Evolutionary conservation across 2,888 invertebrate genomes (phyloP), one percentile per base, ranked within the genome.

Genomic region (Calameuta idolon): DNA sequence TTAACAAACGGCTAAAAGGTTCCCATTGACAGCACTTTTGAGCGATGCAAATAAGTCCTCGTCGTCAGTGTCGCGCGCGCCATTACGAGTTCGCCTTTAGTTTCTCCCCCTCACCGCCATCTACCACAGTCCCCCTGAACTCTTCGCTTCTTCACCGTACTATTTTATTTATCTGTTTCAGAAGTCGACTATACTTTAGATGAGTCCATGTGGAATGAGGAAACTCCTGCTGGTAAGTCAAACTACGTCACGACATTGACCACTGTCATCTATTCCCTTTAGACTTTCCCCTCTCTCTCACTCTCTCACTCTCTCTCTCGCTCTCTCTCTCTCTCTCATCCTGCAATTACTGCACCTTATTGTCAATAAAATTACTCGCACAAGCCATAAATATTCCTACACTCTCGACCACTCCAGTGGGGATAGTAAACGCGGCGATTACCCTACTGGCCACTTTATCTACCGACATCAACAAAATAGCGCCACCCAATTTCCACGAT

Each of bases 121-220:
- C 55, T 15, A 55, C 15, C 55, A 55, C 23, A 9, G 2, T 55
- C 23, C 55, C 55, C 23, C 15, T 55, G 55, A 15, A 55, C 55
- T 23, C 55, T 55, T 55, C 55, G 9, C 55, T 55, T 55, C 55
- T 55, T 55, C 23, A 55, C 23, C 55, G 9, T 23, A 9, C 75
- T 80, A 79, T 81, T 73, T 79, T 83, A 82, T 87, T 89, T 89
- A 85, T 88, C 92, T 92, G 92, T 96, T 96, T 77, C 95, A 97
- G 97, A 97, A 94, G 96, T 96, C 92, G 97, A 97, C 94, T 97
- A 97, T 93, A 97, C 96, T 90, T 94, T 97, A 93, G 97, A 97
- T 94, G 97, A 97, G 93, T 97, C 97, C 91, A 97, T 96, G 93
- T 97, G 97, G 97, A 97, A 96, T 94, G 97, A 97, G 93, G 97